Evolutionary conservation across 2,113 vertebrate species (phyloP).

Genomic region (Datnioides undecimradiatus): DNA sequence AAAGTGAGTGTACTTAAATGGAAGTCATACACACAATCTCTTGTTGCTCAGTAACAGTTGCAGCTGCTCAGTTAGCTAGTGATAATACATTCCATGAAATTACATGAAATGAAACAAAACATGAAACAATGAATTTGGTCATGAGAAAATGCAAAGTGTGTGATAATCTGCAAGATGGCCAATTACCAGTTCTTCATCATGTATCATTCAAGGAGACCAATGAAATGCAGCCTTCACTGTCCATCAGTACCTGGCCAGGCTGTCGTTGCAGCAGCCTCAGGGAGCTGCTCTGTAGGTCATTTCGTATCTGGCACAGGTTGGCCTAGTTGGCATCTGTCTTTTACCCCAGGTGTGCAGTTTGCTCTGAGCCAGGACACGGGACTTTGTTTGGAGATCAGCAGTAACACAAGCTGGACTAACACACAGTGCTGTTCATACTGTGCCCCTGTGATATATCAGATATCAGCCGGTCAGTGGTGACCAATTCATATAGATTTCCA

Average conservation of each 20-base stretch:
- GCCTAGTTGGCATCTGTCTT: constrained; percentile 58
- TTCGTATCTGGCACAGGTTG: constrained; percentile 10
- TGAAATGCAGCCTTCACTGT: background rate
- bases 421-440: background rate
- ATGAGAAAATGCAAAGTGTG: no score
- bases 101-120: no score
- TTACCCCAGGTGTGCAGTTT: constrained; percentile 65
- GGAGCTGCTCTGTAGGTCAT: background rate
- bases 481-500: background rate
- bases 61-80: no score
- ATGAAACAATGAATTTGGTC: no score
- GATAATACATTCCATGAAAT: no score
- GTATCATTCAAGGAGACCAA: background rate
- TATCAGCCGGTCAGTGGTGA: background rate
- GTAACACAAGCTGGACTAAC: background rate
- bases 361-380: constrained; percentile 28
- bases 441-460: background rate
- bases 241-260: background rate
- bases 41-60: no score
- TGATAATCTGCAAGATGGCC: background rate
- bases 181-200: background rate
- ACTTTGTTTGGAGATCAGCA: constrained; percentile 70
- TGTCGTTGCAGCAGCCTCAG: constrained; percentile 14
- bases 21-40: no score
- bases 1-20: no score